phyloP scores from a whole-genome alignment of 2,797 vertebrate genomes.

The Botia kubotai region DNA sequence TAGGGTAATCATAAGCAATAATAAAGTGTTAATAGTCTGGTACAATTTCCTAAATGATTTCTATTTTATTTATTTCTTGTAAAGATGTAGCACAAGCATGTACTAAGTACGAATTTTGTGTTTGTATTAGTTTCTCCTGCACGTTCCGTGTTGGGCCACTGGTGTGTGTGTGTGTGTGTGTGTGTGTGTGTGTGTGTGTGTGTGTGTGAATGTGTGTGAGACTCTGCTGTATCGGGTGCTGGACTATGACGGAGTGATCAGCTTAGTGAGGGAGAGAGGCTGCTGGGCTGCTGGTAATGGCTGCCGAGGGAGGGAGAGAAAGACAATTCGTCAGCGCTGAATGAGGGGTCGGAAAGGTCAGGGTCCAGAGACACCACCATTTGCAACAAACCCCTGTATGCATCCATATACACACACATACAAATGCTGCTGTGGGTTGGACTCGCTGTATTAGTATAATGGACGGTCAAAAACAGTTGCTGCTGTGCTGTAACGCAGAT shows the following conservation, averaged over 20 bases:
- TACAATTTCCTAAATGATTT: neutral
- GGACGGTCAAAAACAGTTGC: constrained; percentile 24
- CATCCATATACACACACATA: constrained; percentile 19
- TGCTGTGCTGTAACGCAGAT: constrained; percentile 20
- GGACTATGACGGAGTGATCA: constrained; percentile 53
- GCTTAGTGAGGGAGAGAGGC: constrained; percentile 47
- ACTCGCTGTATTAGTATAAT: constrained; percentile 23
- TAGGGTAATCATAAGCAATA: neutral
- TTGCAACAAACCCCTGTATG: constrained; percentile 46
- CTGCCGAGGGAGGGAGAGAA: constrained; percentile 49
- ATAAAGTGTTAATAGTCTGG: neutral
- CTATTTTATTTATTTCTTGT: neutral
- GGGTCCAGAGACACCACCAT: constrained; percentile 44
- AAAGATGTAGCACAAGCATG: neutral
- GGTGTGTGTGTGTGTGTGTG: constrained; percentile 15
- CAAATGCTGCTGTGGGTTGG: constrained; percentile 28
- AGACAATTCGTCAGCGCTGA: constrained; percentile 46
- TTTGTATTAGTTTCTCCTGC: neutral
- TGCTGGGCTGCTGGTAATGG: constrained; percentile 46
- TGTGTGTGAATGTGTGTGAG: constrained; percentile 4
- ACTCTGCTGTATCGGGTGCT: constrained; percentile 19
- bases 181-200: constrained; percentile 15
- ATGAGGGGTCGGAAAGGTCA: constrained; percentile 50
- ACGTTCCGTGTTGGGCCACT: neutral
- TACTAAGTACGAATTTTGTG: neutral